phyloP scores from a whole-genome alignment of 2,888 invertebrate genomes.

The Muscina levida region DNA sequence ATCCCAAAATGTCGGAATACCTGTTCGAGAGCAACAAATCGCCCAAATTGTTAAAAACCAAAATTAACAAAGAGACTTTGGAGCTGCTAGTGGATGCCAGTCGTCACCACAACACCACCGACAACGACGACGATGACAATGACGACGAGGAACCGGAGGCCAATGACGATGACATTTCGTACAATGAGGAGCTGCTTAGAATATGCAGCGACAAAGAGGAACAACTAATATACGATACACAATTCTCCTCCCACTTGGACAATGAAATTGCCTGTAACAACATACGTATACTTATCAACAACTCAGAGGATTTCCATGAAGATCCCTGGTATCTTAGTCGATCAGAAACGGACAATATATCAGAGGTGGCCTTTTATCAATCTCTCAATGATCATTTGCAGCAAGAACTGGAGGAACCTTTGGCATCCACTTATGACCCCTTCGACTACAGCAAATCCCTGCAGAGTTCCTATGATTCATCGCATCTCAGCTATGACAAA shows the following conservation, averaged over 20 bases:
- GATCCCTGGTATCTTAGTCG: constrained; percentile 65
- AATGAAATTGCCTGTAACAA: constrained; percentile 67
- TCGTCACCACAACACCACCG: not conserved
- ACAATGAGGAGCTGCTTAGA: constrained; percentile 61
- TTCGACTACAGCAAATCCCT: constrained; percentile 39
- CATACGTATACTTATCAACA: constrained; percentile 74
- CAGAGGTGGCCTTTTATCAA: constrained; percentile 76
- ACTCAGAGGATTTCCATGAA: constrained; percentile 68
- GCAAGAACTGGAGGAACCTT: constrained; percentile 60
- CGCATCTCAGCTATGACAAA: not conserved
- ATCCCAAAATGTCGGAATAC: constrained; percentile 77
- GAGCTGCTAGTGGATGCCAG: constrained; percentile 31
- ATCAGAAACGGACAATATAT: constrained; percentile 74
- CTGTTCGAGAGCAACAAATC: constrained; percentile 75
- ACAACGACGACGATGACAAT: not conserved
- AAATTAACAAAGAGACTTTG: constrained; percentile 63
- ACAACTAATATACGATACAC: constrained; percentile 34
- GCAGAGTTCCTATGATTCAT: constrained; percentile 1
- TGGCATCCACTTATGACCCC: constrained; percentile 57
- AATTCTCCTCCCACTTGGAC: constrained; percentile 46
- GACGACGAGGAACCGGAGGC: constrained; percentile 53
- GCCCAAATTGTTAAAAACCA: constrained; percentile 71
- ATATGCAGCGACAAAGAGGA: constrained; percentile 62
- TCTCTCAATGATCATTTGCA: constrained; percentile 75
- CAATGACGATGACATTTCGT: constrained; percentile 57